Conservation (phyloP, 2,888 invertebrate species). For the Lingula anatina region DNA sequence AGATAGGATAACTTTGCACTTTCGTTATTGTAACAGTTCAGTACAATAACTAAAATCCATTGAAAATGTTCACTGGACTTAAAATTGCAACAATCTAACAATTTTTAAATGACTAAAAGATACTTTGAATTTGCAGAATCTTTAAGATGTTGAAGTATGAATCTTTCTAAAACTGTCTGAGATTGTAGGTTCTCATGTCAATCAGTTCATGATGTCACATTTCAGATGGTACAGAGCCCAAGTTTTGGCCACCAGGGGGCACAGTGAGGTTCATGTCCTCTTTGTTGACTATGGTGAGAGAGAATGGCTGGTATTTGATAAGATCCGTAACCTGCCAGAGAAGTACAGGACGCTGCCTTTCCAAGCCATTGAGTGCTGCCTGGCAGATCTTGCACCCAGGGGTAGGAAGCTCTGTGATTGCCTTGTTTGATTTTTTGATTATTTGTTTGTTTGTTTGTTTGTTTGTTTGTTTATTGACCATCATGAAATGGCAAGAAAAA, state of each 20-base stretch:
- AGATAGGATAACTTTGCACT: too few species aligned
- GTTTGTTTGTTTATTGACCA: too few species aligned
- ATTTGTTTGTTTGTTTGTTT: too few species aligned
- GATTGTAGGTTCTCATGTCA: background rate
- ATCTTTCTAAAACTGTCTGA: background rate
- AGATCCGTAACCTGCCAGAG: slow-evolving; percentile 57
- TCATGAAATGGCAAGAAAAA: too few species aligned
- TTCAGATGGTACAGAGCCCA: slow-evolving; percentile 41
- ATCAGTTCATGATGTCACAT: background rate
- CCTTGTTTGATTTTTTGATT: too few species aligned
- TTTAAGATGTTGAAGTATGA: background rate
- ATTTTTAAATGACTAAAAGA: too few species aligned
- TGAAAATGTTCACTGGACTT: too few species aligned
- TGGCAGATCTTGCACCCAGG: slow-evolving; percentile 58
- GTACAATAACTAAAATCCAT: too few species aligned
- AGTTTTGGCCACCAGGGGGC: slow-evolving; percentile 55
- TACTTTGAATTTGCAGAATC: too few species aligned
- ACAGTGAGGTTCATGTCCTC: slow-evolving; percentile 56
- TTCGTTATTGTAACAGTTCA: too few species aligned
- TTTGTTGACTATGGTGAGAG: slow-evolving; percentile 65
- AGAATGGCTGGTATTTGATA: slow-evolving; percentile 49
- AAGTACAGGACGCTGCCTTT: slow-evolving; percentile 59
- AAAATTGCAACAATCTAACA: too few species aligned
- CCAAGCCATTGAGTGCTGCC: slow-evolving; percentile 63
- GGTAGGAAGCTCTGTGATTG: too few species aligned